Percentiles rank a stretch among this genome's conserved stretches.
Evolutionary conservation across 2,888 invertebrate genomes (phyloP).

Genomic region (Thereva nobilitata): DNA sequence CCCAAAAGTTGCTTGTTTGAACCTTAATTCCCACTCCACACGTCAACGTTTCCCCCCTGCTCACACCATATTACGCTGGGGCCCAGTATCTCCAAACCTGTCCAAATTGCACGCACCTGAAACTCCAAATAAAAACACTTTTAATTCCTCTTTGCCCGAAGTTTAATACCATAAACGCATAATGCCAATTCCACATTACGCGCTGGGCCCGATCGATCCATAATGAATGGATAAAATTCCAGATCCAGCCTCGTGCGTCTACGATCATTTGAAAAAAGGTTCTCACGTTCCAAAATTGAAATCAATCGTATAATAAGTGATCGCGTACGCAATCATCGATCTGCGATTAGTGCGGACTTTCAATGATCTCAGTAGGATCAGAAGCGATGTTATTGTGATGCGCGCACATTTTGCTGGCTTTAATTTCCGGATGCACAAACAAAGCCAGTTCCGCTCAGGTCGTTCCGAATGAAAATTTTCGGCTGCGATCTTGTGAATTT

Average conservation of each 20-base stretch:
- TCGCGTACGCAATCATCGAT: slow-evolving; percentile 36
- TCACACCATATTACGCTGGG: no score
- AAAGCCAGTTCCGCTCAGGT: slow-evolving; percentile 50
- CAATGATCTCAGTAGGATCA: neutral
- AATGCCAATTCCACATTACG: no score
- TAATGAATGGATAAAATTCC: no score
- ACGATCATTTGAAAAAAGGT: slow-evolving; percentile 1
- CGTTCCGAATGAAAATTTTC: slow-evolving; percentile 37
- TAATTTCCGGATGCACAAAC: slow-evolving; percentile 47
- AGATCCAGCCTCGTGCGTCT: neutral
- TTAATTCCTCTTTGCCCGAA: no score
- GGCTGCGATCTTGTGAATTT: slow-evolving; percentile 4
- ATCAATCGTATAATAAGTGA: neutral
- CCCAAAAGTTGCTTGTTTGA: no score
- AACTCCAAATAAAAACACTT: no score
- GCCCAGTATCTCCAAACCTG: neutral
- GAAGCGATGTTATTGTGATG: slow-evolving; percentile 6
- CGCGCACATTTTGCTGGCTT: slow-evolving; percentile 30
- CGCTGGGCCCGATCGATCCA: no score
- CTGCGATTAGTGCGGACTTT: slow-evolving; percentile 33
- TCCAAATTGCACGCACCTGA: no score
- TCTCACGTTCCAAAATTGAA: neutral
- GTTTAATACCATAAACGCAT: no score
- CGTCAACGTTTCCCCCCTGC: no score
- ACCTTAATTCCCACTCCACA: no score